Evolutionary conservation across 2,797 vertebrate genomes (phyloP).

Genomic region (Hipposideros larvatus): DNA sequence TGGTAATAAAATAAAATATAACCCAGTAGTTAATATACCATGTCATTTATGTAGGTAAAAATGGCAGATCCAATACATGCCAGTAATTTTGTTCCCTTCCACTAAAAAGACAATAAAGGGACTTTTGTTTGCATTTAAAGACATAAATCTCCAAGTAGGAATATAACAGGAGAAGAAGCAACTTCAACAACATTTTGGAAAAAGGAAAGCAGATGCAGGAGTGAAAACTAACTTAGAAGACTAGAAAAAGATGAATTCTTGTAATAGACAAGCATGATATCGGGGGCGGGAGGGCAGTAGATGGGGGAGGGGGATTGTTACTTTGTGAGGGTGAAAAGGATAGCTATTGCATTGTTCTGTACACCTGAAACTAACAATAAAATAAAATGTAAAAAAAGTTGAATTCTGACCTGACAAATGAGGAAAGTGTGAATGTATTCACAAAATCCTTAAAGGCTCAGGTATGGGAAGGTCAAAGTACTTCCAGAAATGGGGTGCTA

Average conservation of each 20-base stretch:
- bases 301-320: too few relatives aligned
- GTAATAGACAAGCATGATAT: too few relatives aligned
- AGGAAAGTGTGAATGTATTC: neutral
- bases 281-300: too few relatives aligned
- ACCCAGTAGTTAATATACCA: neutral
- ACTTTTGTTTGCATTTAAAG: conserved; percentile 41
- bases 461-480: neutral
- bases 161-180: neutral
- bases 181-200: neutral
- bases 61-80: neutral
- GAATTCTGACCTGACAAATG: neutral
- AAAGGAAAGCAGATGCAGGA: neutral
- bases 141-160: neutral
- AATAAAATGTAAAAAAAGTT: neutral
- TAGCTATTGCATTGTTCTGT: too few relatives aligned
- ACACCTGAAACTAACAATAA: too few relatives aligned
- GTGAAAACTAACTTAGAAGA: neutral
- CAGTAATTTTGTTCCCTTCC: neutral
- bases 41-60: neutral
- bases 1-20: too few relatives aligned
- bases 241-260: neutral
- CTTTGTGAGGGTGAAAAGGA: too few relatives aligned
- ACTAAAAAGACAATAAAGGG: neutral
- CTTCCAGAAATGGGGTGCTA: neutral
- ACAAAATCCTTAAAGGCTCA: neutral